phyloP scores from a whole-genome alignment of 2,797 vertebrate genomes.

The Hyperoplus immaculatus region DNA sequence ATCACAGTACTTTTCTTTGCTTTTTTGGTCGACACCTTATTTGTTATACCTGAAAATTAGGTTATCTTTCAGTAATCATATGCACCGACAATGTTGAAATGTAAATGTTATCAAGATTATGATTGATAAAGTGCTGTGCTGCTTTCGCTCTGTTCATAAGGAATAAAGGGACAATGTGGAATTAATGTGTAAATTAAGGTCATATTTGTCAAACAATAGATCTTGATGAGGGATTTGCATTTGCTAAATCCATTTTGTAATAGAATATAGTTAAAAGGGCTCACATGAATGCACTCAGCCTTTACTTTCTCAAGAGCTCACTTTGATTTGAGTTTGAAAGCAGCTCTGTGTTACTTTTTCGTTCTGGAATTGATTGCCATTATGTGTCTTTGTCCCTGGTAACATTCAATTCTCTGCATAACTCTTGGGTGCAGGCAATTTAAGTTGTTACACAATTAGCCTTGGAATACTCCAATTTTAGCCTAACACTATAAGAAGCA shows the following conservation, averaged over 20 bases:
- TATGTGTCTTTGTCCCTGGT: conserved; percentile 77
- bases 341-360: conserved; percentile 46
- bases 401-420: conserved; percentile 77
- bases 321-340: conserved; percentile 71
- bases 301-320: conserved; percentile 35
- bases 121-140: background rate
- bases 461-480: conserved; percentile 74
- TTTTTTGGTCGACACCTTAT: background rate
- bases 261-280: conserved; percentile 22
- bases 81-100: background rate
- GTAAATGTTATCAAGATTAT: background rate
- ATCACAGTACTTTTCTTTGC: background rate
- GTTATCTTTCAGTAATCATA: background rate
- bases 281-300: conserved; percentile 28
- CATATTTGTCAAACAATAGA: conserved; percentile 57
- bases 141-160: background rate
- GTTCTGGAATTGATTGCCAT: conserved; percentile 77
- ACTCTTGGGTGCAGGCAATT: conserved; percentile 73
- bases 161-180: conserved; percentile 8
- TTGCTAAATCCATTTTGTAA: conserved; percentile 42
- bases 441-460: conserved; percentile 79
- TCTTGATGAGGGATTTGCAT: conserved; percentile 49
- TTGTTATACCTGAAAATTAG: background rate
- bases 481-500: conserved; percentile 71
- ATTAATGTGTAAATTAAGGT: conserved; percentile 51